These are phyloP conservation scores for Amyelois transitella DNA, from an alignment of 1,140 invertebrate species.

Conservation along the genomic window DNA sequence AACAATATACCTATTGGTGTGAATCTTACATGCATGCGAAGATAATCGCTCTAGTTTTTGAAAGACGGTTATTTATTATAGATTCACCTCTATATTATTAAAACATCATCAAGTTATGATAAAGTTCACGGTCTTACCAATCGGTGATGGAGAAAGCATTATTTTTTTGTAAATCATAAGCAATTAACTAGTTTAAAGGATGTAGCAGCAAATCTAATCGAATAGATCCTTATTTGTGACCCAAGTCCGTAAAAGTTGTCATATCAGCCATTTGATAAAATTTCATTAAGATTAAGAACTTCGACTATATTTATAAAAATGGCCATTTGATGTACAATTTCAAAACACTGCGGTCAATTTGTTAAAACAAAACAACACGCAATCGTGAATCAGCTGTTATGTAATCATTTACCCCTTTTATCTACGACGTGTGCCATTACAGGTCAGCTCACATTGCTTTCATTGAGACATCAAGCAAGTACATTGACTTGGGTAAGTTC, in stretches of 20 bases:
- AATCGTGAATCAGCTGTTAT: neutral
- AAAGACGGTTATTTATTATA: too few species aligned
- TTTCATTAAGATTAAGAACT: too few species aligned
- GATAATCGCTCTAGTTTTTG: neutral
- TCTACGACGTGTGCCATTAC: neutral
- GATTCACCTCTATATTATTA: too few species aligned
- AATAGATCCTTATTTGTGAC: too few species aligned
- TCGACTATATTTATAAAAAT: neutral
- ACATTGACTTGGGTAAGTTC: neutral
- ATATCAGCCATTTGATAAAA: too few species aligned
- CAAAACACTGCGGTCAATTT: neutral
- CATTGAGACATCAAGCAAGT: neutral
- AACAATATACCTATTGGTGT: neutral
- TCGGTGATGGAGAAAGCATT: too few species aligned
- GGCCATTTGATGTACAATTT: neutral
- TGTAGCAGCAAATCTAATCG: too few species aligned
- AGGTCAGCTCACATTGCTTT: neutral
- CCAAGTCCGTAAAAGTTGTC: too few species aligned
- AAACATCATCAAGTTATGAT: too few species aligned
- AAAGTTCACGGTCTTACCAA: too few species aligned
- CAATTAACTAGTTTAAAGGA: too few species aligned
- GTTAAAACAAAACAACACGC: neutral
- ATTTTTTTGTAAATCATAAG: too few species aligned
- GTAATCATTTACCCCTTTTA: neutral
- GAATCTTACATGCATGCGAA: neutral